phyloP scores from a whole-genome alignment of 2,113 vertebrate genomes.

The Scalopus aquaticus region DNA sequence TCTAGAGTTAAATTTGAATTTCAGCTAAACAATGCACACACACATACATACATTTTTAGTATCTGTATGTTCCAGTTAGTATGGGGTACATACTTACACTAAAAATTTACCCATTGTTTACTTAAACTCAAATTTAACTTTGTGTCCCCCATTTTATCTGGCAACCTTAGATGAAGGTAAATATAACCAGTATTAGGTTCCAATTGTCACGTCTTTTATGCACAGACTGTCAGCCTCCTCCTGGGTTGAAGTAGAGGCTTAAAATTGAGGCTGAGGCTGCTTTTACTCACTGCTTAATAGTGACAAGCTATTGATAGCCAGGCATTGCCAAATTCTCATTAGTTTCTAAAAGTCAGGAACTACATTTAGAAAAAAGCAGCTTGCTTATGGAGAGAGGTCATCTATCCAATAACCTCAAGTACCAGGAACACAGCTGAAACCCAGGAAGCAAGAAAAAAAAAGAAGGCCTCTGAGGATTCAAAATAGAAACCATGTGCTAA shows the following conservation, averaged over 20 bases:
- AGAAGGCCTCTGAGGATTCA: slow-evolving; percentile 57
- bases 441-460: slow-evolving; percentile 44
- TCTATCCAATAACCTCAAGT: slow-evolving; percentile 70
- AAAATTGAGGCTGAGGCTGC: slow-evolving; percentile 56
- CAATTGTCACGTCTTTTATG: background rate
- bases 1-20: background rate
- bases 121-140: background rate
- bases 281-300: slow-evolving; percentile 50
- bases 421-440: slow-evolving; percentile 72
- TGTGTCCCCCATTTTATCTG: background rate
- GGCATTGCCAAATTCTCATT: slow-evolving; percentile 74
- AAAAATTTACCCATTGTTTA: background rate
- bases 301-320: slow-evolving; percentile 70
- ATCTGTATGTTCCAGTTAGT: background rate
- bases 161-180: background rate
- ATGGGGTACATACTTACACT: background rate
- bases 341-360: slow-evolving; percentile 72
- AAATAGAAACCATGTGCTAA: slow-evolving; percentile 74
- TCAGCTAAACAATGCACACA: background rate
- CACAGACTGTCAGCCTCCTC: slow-evolving; percentile 9
- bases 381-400: slow-evolving; percentile 57
- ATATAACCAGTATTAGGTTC: background rate
- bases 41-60: background rate
- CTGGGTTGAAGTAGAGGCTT: slow-evolving; percentile 21
- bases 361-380: slow-evolving; percentile 72